Conservation (phyloP, 1,140 invertebrate species). For the Potamilus streckersoni region DNA sequence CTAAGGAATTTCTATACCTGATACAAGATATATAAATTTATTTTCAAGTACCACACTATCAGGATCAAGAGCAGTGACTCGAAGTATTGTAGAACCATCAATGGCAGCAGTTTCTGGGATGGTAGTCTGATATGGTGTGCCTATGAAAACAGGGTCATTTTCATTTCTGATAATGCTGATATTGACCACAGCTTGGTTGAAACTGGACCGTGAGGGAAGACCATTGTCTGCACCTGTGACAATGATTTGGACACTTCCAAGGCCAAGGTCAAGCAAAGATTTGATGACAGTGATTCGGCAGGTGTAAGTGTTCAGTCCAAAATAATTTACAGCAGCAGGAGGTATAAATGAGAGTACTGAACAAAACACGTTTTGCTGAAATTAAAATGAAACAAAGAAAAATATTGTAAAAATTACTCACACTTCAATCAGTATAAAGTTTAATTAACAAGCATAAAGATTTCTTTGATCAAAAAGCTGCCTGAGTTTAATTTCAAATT, state of each 20-base stretch:
- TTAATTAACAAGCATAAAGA: too few relatives aligned
- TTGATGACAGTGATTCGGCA: conserved; percentile 42
- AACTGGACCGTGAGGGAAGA: conserved; percentile 28
- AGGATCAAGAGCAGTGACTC: conserved; percentile 43
- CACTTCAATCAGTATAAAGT: too few relatives aligned
- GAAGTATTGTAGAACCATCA: conserved; percentile 32
- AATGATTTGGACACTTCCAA: conserved; percentile 30
- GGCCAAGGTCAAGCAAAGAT: conserved; percentile 32
- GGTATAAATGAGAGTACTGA: too few relatives aligned
- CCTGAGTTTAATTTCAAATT: too few relatives aligned
- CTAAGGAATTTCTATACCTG: conserved; percentile 10
- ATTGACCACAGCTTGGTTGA: conserved; percentile 33
- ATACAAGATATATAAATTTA: conserved; percentile 11
- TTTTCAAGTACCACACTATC: conserved; percentile 35
- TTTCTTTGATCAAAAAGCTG: too few relatives aligned
- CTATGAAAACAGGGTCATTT: conserved; percentile 44
- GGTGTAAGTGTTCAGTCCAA: conserved; percentile 46
- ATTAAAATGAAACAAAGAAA: too few relatives aligned
- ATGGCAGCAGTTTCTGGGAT: conserved; percentile 41
- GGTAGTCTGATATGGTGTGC: conserved; percentile 32
- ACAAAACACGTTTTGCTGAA: too few relatives aligned
- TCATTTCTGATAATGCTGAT: conserved; percentile 49
- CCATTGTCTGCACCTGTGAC: conserved; percentile 47
- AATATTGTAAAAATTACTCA: too few relatives aligned
- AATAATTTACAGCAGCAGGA: conserved; percentile 36